These are phyloP conservation scores for Sebastes cheni DNA, from an alignment of 2,797 vertebrate species.

Conservation along the genomic window DNA sequence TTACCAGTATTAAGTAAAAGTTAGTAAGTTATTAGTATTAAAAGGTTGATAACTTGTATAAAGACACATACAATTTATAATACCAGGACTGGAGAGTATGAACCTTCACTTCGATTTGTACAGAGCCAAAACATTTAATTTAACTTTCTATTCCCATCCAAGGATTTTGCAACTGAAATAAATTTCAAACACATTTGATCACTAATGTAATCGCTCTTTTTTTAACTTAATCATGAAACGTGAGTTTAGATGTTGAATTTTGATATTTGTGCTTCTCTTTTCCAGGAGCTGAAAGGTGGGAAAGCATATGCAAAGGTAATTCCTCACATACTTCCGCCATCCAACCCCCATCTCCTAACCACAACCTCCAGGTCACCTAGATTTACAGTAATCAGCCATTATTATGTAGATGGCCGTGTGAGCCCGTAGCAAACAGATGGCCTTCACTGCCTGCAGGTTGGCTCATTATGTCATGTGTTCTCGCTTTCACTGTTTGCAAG, in stretches of 20 bases:
- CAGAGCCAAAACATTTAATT: neutral
- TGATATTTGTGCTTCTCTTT: slow-evolving; percentile 28
- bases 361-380: slow-evolving; percentile 17
- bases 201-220: neutral
- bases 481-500: neutral
- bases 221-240: neutral
- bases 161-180: neutral
- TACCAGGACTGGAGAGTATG: neutral
- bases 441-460: slow-evolving; percentile 39
- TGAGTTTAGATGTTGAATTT: neutral
- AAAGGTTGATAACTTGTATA: neutral
- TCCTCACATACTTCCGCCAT: neutral
- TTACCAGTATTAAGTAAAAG: neutral
- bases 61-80: neutral
- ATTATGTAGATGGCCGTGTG: slow-evolving; percentile 9
- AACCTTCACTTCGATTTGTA: neutral
- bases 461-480: slow-evolving; percentile 9
- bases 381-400: slow-evolving; percentile 45
- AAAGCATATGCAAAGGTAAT: slow-evolving; percentile 97
- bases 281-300: slow-evolving; percentile 95
- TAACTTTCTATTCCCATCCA: neutral
- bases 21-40: neutral
- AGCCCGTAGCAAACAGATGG: slow-evolving; percentile 59
- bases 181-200: neutral
- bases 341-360: neutral